phyloP scores from a whole-genome alignment of 1,140 invertebrate species.

The Lysiphlebus fabarum region DNA sequence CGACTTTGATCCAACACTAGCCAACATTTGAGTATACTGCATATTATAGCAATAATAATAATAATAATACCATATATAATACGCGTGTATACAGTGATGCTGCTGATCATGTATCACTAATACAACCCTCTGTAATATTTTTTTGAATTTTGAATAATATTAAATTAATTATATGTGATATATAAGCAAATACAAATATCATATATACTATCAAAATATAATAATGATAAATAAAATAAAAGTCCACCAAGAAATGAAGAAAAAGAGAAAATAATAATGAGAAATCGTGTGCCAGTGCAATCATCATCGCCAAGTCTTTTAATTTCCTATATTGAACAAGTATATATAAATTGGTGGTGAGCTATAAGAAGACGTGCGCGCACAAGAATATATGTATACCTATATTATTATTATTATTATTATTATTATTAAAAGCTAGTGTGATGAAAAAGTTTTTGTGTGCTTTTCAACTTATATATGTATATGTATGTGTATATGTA shows the following conservation, averaged over 20 bases:
- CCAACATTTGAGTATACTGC: too few species aligned
- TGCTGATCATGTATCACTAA: neutral
- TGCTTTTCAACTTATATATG: slow-evolving; percentile 19
- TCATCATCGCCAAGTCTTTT: slow-evolving; percentile 36
- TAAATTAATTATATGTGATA: too few species aligned
- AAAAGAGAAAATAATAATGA: slow-evolving; percentile 15
- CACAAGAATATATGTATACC: slow-evolving; percentile 10
- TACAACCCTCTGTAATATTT: neutral
- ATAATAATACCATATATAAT: too few species aligned
- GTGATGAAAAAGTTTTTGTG: slow-evolving; percentile 37
- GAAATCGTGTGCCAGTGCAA: slow-evolving; percentile 27
- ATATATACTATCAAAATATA: too few species aligned
- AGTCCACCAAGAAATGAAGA: neutral
- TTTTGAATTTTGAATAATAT: too few species aligned
- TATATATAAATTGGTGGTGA: slow-evolving; percentile 14
- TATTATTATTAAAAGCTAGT: too few species aligned
- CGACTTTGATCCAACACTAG: slow-evolving; percentile 36
- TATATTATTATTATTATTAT: too few species aligned
- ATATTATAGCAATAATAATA: too few species aligned
- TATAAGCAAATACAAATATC: too few species aligned
- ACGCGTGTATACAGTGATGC: too few species aligned
- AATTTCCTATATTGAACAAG: slow-evolving; percentile 36
- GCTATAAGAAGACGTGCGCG: slow-evolving; percentile 17
- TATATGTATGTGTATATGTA: too few species aligned
- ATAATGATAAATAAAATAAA: too few species aligned